These are phyloP conservation scores for Molothrus aeneus DNA, from an alignment of 2,797 vertebrate genomes.

Conservation along the genomic window DNA sequence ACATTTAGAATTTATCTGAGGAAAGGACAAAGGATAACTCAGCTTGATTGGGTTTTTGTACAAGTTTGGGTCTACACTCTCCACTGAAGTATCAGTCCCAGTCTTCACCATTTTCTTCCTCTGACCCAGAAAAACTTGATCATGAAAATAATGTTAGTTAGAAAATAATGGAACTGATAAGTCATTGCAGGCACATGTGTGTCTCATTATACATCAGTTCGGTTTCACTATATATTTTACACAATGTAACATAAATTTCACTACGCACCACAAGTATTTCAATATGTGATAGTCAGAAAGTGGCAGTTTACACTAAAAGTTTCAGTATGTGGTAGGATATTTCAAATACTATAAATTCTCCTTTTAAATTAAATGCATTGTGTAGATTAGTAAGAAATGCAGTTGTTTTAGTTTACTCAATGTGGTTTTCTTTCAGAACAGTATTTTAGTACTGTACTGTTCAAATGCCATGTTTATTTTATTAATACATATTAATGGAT, in stretches of 20 bases:
- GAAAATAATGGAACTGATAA: constrained; percentile 69
- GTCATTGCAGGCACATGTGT: constrained; percentile 61
- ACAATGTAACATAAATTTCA: constrained; percentile 73
- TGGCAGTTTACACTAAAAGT: constrained; percentile 70
- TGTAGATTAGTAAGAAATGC: constrained; percentile 43
- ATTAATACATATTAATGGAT: constrained; percentile 15
- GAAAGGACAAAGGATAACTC: constrained; percentile 1
- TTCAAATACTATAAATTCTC: constrained; percentile 67
- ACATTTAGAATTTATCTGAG: not conserved
- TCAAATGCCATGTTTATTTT: constrained; percentile 36
- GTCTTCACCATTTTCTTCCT: constrained; percentile 12
- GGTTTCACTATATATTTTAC: constrained; percentile 74
- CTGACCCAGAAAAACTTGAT: constrained; percentile 58
- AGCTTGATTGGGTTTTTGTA: not conserved
- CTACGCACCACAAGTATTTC: constrained; percentile 63
- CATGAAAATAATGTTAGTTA: constrained; percentile 47
- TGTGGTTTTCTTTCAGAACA: constrained; percentile 14
- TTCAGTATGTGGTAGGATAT: constrained; percentile 67
- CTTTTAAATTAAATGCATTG: constrained; percentile 44
- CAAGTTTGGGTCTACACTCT: not conserved
- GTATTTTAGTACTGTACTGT: not conserved
- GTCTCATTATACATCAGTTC: constrained; percentile 69
- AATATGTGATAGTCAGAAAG: constrained; percentile 68
- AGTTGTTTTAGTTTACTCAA: constrained; percentile 30
- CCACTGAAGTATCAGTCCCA: not conserved